These are phyloP conservation scores for Mus spretus DNA, from an alignment of 2,797 vertebrate species.

Conservation along the genomic window DNA sequence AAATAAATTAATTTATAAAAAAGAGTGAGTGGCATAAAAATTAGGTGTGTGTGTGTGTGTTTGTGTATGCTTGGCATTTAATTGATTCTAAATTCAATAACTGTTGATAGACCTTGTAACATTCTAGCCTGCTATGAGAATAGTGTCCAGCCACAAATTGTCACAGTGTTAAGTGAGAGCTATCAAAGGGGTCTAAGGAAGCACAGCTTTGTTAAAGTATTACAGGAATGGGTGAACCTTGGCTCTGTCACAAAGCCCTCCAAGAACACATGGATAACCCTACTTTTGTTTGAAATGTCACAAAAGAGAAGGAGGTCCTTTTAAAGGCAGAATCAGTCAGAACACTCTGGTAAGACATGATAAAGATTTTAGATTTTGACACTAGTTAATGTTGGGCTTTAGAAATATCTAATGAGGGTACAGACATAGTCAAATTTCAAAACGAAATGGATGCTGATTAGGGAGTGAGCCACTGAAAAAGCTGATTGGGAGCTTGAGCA, in stretches of 20 bases:
- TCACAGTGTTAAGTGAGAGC: neutral
- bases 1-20: neutral
- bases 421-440: neutral
- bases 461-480: neutral
- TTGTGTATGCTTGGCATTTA: neutral
- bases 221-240: neutral
- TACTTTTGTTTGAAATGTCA: constrained; percentile 39
- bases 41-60: neutral
- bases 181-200: neutral
- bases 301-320: neutral
- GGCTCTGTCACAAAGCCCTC: neutral
- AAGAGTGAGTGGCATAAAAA: neutral
- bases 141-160: neutral
- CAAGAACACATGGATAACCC: neutral
- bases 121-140: neutral
- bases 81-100: constrained; percentile 35
- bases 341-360: neutral
- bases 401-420: neutral
- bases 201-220: neutral
- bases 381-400: neutral
- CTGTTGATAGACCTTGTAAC: neutral
- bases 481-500: neutral
- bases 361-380: constrained; percentile 40
- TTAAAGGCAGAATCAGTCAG: neutral
- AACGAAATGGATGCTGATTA: neutral